Base-by-base conservation (phyloP, 2,888 invertebrate genomes). In the Cephus spinipes region DNA sequence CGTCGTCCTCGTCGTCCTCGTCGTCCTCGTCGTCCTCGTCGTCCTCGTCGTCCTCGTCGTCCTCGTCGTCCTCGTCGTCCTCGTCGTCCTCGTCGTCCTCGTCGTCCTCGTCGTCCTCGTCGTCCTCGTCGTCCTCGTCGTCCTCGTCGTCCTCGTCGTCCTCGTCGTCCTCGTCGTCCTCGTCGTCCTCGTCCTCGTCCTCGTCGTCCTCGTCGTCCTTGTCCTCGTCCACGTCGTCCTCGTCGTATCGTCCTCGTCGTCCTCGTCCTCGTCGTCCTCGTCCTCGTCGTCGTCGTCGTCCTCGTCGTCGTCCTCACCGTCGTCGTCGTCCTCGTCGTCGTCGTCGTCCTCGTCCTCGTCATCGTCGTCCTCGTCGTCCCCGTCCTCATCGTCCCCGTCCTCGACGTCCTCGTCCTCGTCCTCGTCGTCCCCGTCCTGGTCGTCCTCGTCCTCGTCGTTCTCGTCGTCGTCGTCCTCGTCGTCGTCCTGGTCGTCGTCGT, bases 91-190 rank as follows among this genome's bases (percentile, higher is more conserved):
- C 68, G 12, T 68, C 68, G 68, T 68, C 68, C 12, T 68, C 76
- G 11, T 68, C 68, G 68, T 68, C 68, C 68, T 68, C 68, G 68
- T 68, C 68, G n/a, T 3, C 68, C 68, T 73, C 68, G 32, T 40
- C 36, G 71, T 33, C 73, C 32, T 15, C 31, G 35, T 75, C 33
- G 30, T 35, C 40, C 36, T 40, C 77, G 30, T 33, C 15, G 35
- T 76, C 32, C 71, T 77, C 40, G 55, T 69, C 73, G 31, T 69
- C 68, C 76, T 74, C 35, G 71, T 73, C 36, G 79, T 80, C 77
- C 73, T 74, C 74, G 69, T 76, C 71, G 75, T 73, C 32, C 75
- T 55, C 73, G 73, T 12, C 68, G 69, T 68, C 79, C 73, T 34
- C 35, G 68, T 71, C 74, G 68, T 79, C 15, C 68, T 73, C 69